Conservation (phyloP, 2,888 invertebrate species). For the Gisinianus flammeolus region DNA sequence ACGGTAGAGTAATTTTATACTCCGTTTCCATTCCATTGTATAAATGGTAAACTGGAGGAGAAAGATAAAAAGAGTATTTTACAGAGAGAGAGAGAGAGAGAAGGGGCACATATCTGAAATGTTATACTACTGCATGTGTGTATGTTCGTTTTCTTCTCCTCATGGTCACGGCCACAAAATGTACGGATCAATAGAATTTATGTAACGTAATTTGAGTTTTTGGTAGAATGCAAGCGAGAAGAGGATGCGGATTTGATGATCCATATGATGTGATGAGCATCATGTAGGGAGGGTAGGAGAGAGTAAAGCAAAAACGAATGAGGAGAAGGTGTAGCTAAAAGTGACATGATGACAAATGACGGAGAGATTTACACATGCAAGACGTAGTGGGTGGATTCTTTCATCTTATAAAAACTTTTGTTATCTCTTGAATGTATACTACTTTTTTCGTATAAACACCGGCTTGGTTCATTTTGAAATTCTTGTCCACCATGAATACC, state of each 20-base stretch:
- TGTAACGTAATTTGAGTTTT: constrained; percentile 21
- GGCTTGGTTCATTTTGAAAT: no score
- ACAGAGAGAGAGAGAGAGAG: background rate
- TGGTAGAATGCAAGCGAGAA: background rate
- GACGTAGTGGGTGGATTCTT: background rate
- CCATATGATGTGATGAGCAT: constrained; percentile 37
- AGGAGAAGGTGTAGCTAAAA: constrained; percentile 19
- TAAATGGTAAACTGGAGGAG: constrained; percentile 19
- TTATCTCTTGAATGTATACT: background rate
- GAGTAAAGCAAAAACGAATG: constrained; percentile 18
- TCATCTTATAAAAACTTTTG: background rate
- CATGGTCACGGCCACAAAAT: constrained; percentile 31
- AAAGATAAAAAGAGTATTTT: constrained; percentile 30
- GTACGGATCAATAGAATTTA: constrained; percentile 16
- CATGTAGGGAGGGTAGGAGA: background rate
- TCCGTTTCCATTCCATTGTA: background rate
- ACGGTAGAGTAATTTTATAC: constrained; percentile 31
- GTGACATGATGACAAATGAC: constrained; percentile 43
- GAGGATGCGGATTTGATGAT: constrained; percentile 28
- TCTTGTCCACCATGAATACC: no score
- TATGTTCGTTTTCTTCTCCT: background rate
- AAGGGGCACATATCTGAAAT: background rate
- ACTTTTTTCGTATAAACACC: background rate
- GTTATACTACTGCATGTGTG: no score
- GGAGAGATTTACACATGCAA: background rate